Conservation (phyloP, 2,113 vertebrate genomes). For the Vimba vimba region DNA sequence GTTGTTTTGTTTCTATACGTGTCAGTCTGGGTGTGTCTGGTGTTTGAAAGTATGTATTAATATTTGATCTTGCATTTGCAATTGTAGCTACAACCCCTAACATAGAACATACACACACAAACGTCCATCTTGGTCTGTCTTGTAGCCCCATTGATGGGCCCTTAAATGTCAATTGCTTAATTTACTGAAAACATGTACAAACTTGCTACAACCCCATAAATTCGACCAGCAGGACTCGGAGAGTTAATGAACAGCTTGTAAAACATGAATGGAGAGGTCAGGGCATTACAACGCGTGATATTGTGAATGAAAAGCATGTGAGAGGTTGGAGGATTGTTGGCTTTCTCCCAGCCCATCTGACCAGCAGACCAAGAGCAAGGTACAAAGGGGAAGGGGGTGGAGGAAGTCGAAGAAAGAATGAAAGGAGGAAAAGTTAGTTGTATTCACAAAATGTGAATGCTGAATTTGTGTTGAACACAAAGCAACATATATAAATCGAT, state of each 20-base stretch:
- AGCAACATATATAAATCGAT: background rate
- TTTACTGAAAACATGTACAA: conserved; percentile 60
- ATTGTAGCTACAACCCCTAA: background rate
- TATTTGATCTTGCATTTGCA: background rate
- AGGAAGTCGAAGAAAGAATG: conserved; percentile 9
- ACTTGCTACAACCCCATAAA: conserved; percentile 69
- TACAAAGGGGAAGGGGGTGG: conserved; percentile 22
- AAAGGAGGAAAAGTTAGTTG: background rate
- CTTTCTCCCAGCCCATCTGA: conserved; percentile 55
- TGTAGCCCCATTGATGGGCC: conserved; percentile 34
- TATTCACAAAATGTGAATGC: conserved; percentile 14
- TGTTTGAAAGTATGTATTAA: background rate
- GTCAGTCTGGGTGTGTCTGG: conserved; percentile 7
- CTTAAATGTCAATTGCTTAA: conserved; percentile 53
- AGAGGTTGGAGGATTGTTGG: conserved; percentile 57
- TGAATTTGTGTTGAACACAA: background rate
- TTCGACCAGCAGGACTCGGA: conserved; percentile 65
- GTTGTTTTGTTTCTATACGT: conserved; percentile 33
- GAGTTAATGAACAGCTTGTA: conserved; percentile 77
- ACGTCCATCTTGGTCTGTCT: conserved; percentile 27
- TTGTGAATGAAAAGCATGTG: conserved; percentile 76
- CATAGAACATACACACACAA: conserved; percentile 15
- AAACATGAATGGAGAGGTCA: conserved; percentile 76
- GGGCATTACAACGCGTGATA: conserved; percentile 69
- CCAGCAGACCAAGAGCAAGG: conserved; percentile 47